Evolutionary conservation across 1,140 invertebrate species (phyloP).

Genomic region (Geopemphigus sp.): DNA sequence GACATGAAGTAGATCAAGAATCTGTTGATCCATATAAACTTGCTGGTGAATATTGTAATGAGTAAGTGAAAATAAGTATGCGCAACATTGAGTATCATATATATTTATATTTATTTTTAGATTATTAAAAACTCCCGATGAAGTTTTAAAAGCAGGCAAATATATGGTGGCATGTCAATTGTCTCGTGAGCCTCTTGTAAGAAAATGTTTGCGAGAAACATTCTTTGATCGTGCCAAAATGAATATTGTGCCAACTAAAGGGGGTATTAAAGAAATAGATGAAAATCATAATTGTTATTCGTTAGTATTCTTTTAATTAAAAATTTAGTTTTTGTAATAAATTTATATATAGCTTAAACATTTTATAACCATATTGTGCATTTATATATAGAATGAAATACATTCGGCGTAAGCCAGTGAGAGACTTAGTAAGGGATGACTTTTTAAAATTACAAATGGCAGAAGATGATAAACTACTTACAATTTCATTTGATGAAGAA

Average conservation of each 20-base stretch:
- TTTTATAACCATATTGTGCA: conserved; percentile 1
- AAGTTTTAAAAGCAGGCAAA: conserved; percentile 82
- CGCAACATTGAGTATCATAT: not conserved
- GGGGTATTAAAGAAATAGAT: conserved; percentile 89
- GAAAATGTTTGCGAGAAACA: conserved; percentile 81
- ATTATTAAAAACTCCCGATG: conserved; percentile 66
- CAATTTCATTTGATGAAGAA: conserved; percentile 69
- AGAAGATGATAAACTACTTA: conserved; percentile 82
- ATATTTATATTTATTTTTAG: conserved; percentile 57
- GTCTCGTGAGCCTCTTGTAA: conserved; percentile 84
- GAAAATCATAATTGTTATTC: conserved; percentile 85
- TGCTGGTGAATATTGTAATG: conserved; percentile 68
- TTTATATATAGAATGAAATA: conserved; percentile 77
- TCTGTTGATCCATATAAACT: conserved; percentile 74
- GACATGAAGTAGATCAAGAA: conserved; percentile 95
- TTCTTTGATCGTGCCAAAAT: conserved; percentile 88
- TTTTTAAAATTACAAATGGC: conserved; percentile 82
- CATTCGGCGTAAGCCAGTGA: conserved; percentile 90
- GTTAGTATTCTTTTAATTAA: conserved; percentile 54
- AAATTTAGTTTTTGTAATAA: no score
- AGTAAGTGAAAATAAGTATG: conserved; percentile 48
- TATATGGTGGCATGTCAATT: conserved; percentile 94
- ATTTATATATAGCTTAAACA: not conserved
- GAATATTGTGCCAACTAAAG: conserved; percentile 80
- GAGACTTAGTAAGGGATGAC: conserved; percentile 84